phyloP scores from a whole-genome alignment of 2,113 vertebrate species.

The Sclerurus mexicanus region DNA sequence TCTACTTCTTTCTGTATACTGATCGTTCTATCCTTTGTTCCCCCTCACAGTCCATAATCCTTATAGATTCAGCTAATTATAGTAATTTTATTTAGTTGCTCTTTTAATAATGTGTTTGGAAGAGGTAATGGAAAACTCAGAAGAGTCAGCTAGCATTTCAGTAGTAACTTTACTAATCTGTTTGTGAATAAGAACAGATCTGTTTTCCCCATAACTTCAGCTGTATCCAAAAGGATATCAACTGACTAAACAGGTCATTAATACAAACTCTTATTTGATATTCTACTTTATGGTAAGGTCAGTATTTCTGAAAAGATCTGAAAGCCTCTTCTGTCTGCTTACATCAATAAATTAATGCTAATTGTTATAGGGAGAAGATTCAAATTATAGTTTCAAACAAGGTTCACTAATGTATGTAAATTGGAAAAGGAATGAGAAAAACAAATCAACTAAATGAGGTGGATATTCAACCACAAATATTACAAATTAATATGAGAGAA shows the following conservation, averaged over 20 bases:
- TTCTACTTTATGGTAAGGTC: neutral
- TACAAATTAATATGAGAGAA: neutral
- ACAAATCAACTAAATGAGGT: neutral
- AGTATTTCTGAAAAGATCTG: neutral
- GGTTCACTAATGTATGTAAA: neutral
- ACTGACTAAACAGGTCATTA: neutral
- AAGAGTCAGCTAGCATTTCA: fast-evolving
- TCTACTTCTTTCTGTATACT: neutral
- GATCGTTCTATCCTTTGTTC: neutral
- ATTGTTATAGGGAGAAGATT: neutral
- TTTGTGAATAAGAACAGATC: neutral
- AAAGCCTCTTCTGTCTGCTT: neutral
- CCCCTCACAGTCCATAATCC: neutral
- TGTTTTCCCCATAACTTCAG: neutral
- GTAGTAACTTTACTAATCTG: neutral
- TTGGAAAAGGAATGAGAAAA: neutral
- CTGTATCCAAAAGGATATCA: neutral
- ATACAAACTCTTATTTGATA: neutral
- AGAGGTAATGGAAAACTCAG: neutral
- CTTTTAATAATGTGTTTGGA: neutral
- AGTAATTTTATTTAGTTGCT: neutral
- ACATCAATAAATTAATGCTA: neutral
- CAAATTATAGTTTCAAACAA: neutral
- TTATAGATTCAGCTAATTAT: neutral
- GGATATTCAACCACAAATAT: neutral